phyloP scores from a whole-genome alignment of 2,888 invertebrate genomes.

The Prosapia bicincta region DNA sequence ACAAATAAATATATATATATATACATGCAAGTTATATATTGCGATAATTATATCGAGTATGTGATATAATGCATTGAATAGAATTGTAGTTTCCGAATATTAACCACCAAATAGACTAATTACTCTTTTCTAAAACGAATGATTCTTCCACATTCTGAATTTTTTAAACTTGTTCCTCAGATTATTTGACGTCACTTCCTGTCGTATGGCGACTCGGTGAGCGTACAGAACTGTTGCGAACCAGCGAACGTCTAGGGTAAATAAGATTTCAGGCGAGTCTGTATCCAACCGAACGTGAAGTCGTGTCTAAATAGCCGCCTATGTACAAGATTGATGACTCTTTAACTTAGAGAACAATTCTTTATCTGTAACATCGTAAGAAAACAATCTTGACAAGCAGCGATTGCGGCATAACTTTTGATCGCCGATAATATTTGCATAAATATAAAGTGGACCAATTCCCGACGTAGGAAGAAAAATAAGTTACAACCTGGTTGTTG shows the following conservation, averaged over 20 bases:
- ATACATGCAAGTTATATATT: too few species aligned
- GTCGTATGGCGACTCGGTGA: not conserved
- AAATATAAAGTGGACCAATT: not conserved
- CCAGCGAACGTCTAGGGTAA: not conserved
- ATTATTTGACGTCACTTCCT: not conserved
- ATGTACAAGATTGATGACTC: not conserved
- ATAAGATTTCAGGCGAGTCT: not conserved
- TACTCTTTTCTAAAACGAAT: too few species aligned
- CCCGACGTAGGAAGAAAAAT: not conserved
- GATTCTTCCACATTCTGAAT: too few species aligned
- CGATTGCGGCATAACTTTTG: not conserved
- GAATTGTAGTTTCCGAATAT: too few species aligned
- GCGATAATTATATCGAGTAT: too few species aligned
- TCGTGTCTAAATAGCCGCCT: not conserved
- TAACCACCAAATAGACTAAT: too few species aligned
- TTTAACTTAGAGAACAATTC: not conserved
- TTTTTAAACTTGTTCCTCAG: too few species aligned
- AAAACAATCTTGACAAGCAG: not conserved
- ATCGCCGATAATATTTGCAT: not conserved
- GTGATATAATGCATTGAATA: too few species aligned
- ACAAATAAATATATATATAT: too few species aligned
- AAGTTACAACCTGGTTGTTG: not conserved
- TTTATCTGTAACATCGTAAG: not conserved
- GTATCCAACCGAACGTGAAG: not conserved
- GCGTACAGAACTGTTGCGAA: not conserved